Conservation (phyloP, 2,888 invertebrate species). For the Andrena trimmerana region DNA sequence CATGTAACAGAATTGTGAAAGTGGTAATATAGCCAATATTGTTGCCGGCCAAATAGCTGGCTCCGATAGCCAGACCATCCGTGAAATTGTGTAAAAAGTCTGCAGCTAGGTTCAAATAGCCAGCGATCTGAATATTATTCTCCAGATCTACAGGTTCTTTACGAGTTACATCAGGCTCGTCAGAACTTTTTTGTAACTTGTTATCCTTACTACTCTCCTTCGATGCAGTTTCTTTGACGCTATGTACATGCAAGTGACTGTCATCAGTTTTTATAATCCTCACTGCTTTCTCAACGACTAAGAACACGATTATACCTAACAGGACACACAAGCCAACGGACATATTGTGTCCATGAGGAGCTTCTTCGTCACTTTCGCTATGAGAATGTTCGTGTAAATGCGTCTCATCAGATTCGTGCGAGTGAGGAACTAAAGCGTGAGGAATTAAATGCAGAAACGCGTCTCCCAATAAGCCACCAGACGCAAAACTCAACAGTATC, state of each 20-base stretch:
- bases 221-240: conserved; percentile 41
- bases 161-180: conserved; percentile 44
- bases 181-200: conserved; percentile 55
- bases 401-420: conserved; percentile 75
- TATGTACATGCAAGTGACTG: conserved; percentile 86
- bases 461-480: conserved; percentile 98
- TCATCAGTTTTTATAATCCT: conserved; percentile 95
- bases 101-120: conserved; percentile 98
- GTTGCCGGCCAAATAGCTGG: conserved; percentile 97
- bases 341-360: conserved; percentile 90
- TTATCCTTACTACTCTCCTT: conserved; percentile 72
- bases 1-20: conserved; percentile 97
- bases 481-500: conserved; percentile 96
- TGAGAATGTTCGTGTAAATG: conserved; percentile 84
- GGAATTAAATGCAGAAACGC: conserved; percentile 99
- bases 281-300: conserved; percentile 97
- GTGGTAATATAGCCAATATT: conserved; percentile 96
- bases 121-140: conserved; percentile 91
- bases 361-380: conserved; percentile 86
- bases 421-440: conserved; percentile 92
- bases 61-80: conserved; percentile 99
- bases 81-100: conserved; percentile 99
- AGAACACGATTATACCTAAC: conserved; percentile 96
- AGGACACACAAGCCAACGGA: conserved; percentile 97
- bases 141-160: conserved; percentile 80